These are phyloP conservation scores for Nansenia antarctica DNA, from an alignment of 2,113 vertebrate species.

Conservation along the genomic window DNA sequence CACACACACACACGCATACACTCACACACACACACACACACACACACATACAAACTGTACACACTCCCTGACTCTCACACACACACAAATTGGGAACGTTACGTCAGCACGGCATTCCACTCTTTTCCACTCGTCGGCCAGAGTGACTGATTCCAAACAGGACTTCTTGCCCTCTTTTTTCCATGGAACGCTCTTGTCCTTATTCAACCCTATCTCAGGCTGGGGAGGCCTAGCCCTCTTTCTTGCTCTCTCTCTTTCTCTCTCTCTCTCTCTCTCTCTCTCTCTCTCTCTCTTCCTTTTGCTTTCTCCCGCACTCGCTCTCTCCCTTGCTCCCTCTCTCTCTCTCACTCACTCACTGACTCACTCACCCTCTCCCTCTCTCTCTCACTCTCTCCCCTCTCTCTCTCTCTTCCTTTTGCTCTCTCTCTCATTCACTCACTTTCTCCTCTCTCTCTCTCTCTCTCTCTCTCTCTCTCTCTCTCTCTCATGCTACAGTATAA, in stretches of 20 bases:
- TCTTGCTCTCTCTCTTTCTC: conserved; percentile 4
- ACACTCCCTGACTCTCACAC: not conserved
- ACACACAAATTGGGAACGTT: conserved; percentile 46
- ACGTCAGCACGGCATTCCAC: conserved; percentile 68
- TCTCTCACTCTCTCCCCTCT: conserved; percentile 13
- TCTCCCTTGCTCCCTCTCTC: not conserved
- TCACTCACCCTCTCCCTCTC: not conserved
- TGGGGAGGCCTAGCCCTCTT: conserved; percentile 32
- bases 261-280: not conserved
- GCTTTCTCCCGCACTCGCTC: conserved; percentile 1
- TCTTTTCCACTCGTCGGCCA: conserved; percentile 63
- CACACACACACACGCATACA: conserved; percentile 20
- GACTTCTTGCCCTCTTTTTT: conserved; percentile 64
- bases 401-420: not conserved
- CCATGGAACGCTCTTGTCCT: conserved; percentile 68
- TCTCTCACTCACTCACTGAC: not conserved
- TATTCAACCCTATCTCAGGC: conserved; percentile 58
- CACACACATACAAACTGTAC: conserved; percentile 21
- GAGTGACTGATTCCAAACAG: conserved; percentile 65
- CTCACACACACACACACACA: not conserved
- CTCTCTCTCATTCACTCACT: not conserved
- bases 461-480: too few species aligned
- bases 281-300: conserved; percentile 25
- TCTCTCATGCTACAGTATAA: too few species aligned
- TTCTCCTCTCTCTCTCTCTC: conserved; percentile 1